Percentiles rank a stretch among this genome's conserved stretches.
These are phyloP conservation scores for Bicyclus anynana DNA, from an alignment of 1,140 invertebrate genomes.

Conservation along the genomic window DNA sequence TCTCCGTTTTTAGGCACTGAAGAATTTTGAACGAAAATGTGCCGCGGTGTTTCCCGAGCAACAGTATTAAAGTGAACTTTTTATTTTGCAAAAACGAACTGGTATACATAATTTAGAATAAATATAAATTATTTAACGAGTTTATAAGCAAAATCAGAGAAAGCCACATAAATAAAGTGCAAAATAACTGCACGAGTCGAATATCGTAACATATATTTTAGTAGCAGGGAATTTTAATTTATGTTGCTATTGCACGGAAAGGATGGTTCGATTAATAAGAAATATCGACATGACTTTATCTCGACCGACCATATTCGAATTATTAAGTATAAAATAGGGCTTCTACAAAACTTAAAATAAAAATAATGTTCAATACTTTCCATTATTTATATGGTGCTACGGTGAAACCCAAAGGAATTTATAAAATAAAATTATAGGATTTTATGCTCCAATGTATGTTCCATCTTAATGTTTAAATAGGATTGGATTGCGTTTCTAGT, in stretches of 20 bases:
- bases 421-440: too few relatives aligned
- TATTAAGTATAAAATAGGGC: neutral
- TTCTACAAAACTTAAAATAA: neutral
- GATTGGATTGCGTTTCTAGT: too few relatives aligned
- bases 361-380: too few relatives aligned
- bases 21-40: too few relatives aligned
- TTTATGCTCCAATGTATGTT: too few relatives aligned
- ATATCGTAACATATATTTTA: constrained; percentile 19
- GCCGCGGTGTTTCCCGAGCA: too few relatives aligned
- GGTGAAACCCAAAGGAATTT: too few relatives aligned
- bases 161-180: constrained; percentile 23
- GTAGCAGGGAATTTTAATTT: constrained; percentile 20
- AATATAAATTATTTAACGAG: neutral
- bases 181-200: constrained; percentile 9
- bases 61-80: too few relatives aligned
- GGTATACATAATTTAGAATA: neutral
- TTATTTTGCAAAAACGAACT: too few relatives aligned
- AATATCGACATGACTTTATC: constrained; percentile 18
- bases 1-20: too few relatives aligned
- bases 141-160: constrained; percentile 2
- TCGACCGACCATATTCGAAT: constrained; percentile 5
- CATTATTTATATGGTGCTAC: too few relatives aligned
- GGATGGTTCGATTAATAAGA: constrained; percentile 24
- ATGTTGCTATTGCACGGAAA: constrained; percentile 17
- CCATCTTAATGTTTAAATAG: too few relatives aligned